A percentile compares a stretch with the other conserved stretches of the same genome.
Evolutionary conservation across 2,888 invertebrate species (phyloP).

Genomic region (Rugalucina vietnamica): DNA sequence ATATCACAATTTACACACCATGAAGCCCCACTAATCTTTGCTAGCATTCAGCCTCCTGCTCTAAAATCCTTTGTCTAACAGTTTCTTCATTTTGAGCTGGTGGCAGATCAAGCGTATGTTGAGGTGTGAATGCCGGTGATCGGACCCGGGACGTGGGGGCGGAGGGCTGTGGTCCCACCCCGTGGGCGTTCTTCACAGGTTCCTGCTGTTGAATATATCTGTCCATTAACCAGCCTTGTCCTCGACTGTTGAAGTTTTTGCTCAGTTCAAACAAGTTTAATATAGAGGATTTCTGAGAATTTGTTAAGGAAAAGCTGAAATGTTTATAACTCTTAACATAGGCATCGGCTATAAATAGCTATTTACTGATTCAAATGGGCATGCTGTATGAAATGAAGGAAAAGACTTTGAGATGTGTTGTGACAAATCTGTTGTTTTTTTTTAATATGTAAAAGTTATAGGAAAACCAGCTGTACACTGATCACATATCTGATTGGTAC

Average conservation of each 20-base stretch:
- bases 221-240: slow-evolving; percentile 80
- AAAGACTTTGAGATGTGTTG: no score
- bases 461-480: no score
- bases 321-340: not conserved
- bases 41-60: slow-evolving; percentile 57
- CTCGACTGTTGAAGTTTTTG: slow-evolving; percentile 77
- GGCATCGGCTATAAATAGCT: no score
- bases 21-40: no score
- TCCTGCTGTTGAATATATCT: slow-evolving; percentile 78
- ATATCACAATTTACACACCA: no score
- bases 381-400: no score
- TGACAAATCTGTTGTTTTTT: no score
- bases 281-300: slow-evolving; percentile 78
- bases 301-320: slow-evolving; percentile 44
- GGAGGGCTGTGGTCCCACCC: slow-evolving; percentile 66
- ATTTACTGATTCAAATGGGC: no score
- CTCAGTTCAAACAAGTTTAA: slow-evolving; percentile 83
- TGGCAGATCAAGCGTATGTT: slow-evolving; percentile 50
- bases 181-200: slow-evolving; percentile 65
- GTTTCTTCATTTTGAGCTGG: slow-evolving; percentile 32
- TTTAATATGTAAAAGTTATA: no score
- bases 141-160: slow-evolving; percentile 65
- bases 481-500: no score
- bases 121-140: slow-evolving; percentile 60
- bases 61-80: slow-evolving; percentile 30